A percentile compares a stretch with the other conserved stretches of the same genome.
Evolutionary conservation across 1,140 invertebrate species (phyloP).

Genomic region (Platyscapa corneri): DNA sequence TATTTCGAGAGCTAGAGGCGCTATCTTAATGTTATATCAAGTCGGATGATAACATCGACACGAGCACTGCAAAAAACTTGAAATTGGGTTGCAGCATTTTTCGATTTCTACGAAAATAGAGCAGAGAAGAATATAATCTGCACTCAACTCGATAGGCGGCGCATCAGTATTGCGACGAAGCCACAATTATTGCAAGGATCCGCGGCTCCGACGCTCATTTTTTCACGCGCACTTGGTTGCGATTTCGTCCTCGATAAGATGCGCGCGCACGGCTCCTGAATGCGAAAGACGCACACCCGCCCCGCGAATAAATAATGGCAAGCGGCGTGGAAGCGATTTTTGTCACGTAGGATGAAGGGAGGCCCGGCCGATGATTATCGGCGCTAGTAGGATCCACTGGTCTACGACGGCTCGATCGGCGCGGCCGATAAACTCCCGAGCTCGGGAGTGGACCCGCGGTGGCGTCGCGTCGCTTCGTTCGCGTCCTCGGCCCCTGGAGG

Average conservation of each 20-base stretch:
- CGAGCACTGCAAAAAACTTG: not conserved
- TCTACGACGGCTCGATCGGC: constrained; percentile 3
- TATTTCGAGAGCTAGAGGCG: not conserved
- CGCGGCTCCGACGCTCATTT: not conserved
- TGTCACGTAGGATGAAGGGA: constrained; percentile 11
- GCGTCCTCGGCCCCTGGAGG: not conserved
- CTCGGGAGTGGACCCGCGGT: not conserved
- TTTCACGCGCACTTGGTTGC: not conserved
- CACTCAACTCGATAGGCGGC: no score
- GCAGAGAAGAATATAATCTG: no score
- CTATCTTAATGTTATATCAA: not conserved
- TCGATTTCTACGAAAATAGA: not conserved
- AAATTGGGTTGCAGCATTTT: not conserved
- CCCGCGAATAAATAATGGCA: constrained; percentile 16
- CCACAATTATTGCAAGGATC: no score
- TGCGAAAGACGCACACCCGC: not conserved
- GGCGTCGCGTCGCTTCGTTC: not conserved
- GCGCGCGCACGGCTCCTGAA: not conserved
- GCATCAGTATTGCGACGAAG: no score
- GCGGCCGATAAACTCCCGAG: not conserved
- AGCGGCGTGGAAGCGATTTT: not conserved
- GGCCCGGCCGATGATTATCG: not conserved
- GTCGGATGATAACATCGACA: not conserved
- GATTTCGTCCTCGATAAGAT: not conserved
- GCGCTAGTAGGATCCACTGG: not conserved